Conservation (phyloP, 1,140 invertebrate genomes). For the Nasonia giraulti region DNA sequence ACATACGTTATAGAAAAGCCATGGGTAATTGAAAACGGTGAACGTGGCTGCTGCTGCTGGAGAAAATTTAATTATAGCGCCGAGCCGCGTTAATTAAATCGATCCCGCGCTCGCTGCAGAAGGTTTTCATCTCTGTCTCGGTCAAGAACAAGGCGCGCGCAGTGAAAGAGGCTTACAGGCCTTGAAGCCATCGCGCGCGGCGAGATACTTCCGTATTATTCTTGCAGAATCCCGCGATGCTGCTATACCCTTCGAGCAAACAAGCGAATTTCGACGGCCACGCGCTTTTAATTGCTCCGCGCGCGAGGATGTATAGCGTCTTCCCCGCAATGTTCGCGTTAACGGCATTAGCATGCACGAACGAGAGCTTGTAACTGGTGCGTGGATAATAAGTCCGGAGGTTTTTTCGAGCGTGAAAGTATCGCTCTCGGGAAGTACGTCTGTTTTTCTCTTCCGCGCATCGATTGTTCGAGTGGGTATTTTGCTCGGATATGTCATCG, state of each 20-base stretch:
- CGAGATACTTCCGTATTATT: conserved; percentile 21
- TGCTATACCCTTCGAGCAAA: no score
- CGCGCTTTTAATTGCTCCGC: conserved; percentile 14
- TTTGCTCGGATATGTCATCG: no score
- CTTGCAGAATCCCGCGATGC: conserved; percentile 6
- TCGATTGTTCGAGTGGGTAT: no score
- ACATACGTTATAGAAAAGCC: neutral
- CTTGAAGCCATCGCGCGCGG: conserved; percentile 16
- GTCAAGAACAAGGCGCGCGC: neutral
- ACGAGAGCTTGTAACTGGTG: no score
- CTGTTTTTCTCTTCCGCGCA: no score
- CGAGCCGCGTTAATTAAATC: conserved; percentile 40
- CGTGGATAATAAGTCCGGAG: no score
- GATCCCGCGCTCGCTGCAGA: conserved; percentile 4
- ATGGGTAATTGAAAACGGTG: conserved; percentile 41
- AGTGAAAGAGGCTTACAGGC: neutral
- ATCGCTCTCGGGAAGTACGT: neutral
- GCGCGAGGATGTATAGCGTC: neutral
- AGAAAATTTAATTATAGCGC: no score
- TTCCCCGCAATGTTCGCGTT: neutral
- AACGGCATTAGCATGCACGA: neutral
- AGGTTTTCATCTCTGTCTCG: conserved; percentile 23
- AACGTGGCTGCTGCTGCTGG: neutral
- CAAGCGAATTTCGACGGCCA: conserved; percentile 10
- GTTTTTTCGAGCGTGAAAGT: neutral